These are phyloP conservation scores for Agrotis puta DNA, from an alignment of 2,888 invertebrate genomes.

Conservation along the genomic window DNA sequence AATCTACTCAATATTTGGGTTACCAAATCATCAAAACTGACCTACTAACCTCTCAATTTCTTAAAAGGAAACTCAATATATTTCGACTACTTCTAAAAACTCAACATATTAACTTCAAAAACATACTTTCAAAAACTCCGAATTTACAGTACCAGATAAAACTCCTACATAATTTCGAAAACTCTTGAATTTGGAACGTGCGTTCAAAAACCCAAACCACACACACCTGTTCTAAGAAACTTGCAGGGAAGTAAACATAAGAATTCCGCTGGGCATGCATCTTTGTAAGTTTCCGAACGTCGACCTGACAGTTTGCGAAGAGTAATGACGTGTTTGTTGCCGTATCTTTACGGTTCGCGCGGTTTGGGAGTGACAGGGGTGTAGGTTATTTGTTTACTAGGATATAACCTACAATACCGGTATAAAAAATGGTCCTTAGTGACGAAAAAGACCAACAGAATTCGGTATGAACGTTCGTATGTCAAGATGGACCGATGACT, in stretches of 20 bases:
- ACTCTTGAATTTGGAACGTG: conserved; percentile 54
- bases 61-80: background rate
- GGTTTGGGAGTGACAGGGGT: conserved; percentile 42
- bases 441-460: background rate
- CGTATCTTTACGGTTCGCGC: conserved; percentile 68
- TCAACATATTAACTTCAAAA: background rate
- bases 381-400: conserved; percentile 20
- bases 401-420: background rate
- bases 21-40: background rate
- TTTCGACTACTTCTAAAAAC: too few relatives aligned
- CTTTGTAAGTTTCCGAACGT: conserved; percentile 69
- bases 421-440: background rate
- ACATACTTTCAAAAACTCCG: background rate
- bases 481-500: too few relatives aligned
- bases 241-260: conserved; percentile 71
- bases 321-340: conserved; percentile 70
- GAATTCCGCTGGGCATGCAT: conserved; percentile 72
- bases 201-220: conserved; percentile 40
- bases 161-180: conserved; percentile 33
- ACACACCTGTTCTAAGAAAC: conserved; percentile 63
- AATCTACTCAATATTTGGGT: too few relatives aligned
- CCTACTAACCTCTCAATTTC: background rate
- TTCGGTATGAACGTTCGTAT: background rate
- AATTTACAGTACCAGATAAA: conserved; percentile 4
- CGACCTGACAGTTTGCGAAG: conserved; percentile 68